Base-by-base conservation (phyloP, 2,113 vertebrate genomes). In the Elephantulus edwardii region DNA sequence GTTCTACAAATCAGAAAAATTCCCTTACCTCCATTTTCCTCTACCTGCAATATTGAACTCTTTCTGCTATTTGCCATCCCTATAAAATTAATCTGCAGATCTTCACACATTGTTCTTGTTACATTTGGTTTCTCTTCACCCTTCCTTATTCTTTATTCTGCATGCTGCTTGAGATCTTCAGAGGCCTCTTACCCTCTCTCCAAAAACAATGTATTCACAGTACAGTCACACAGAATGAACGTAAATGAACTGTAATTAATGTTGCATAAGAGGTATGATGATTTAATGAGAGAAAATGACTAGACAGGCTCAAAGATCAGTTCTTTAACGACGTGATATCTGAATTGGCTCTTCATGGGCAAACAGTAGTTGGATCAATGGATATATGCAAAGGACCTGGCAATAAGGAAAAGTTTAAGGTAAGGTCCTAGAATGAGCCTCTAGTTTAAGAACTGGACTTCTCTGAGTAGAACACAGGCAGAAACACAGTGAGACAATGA, bases 181-280 rank as follows among this genome's bases (percentile, higher is more conserved):
- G 48, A 40, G 8, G 42, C 71, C 54, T 91, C 60, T 91, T 70
- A 87, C 24, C 50, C 82, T 58, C 87, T 40, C 42, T 92, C 56
- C 88, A 56, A 85, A 30, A 91, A 84, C 20, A 95, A 79, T 33
- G 46, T 38, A 68, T 8, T n/a, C 46, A 82, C 22, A 75, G 80
- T 50, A 77, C 40, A 74, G 4, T 60, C 54, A 84, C 26, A 66
- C 2, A 89, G 17, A 88, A 77, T 56, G 28, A 58, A 44, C n/a
- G n/a, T 76, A 17, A 89, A 54, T 33, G 77, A 76, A 89, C 26
- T 75, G 16, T 44, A 60, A 90, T 52, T 62, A 87, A 19, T 77
- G n/a, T 4, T 81, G 13, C 85, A 19, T 14, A 68, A n/a, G 40
- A 78, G 16, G 46, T 78, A 26, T 33, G 80, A 76, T 2, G 11